Percentiles rank a stretch among this genome's conserved stretches.
These are phyloP conservation scores for Phasianus colchicus DNA, from an alignment of 2,113 vertebrate genomes.

Conservation along the genomic window DNA sequence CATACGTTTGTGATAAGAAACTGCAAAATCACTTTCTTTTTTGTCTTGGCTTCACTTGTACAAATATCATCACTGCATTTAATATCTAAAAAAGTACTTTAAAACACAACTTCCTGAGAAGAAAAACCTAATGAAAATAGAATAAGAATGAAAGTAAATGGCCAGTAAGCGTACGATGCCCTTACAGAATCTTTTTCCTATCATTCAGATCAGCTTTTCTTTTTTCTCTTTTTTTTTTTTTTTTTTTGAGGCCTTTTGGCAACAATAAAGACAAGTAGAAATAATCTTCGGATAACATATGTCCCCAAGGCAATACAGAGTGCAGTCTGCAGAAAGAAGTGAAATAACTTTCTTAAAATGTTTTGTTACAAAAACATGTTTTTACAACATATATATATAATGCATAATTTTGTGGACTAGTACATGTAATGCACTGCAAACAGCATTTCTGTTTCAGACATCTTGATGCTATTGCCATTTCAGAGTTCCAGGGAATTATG, in stretches of 20 bases:
- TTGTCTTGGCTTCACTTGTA: neutral
- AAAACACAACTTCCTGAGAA: neutral
- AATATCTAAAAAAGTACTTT: neutral
- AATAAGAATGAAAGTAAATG: neutral
- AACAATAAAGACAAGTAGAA: constrained; percentile 25
- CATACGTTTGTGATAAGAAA: neutral
- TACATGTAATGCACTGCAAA: neutral
- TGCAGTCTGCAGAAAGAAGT: neutral
- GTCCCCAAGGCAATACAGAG: neutral
- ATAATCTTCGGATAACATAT: constrained; percentile 30
- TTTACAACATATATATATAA: neutral
- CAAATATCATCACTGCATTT: neutral
- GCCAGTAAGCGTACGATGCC: neutral
- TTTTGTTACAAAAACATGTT: neutral
- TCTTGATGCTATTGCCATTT: neutral
- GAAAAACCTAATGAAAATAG: neutral
- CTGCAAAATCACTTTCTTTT: neutral
- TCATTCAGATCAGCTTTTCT: constrained; percentile 21
- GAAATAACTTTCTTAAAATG: constrained; percentile 10
- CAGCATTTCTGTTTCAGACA: neutral
- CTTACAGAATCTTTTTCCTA: neutral
- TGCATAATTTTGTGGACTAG: neutral
- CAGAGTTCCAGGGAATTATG: neutral
- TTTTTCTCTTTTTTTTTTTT: constrained; percentile 38
- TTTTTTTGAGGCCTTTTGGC: constrained; percentile 24